A percentile compares a stretch with the other conserved stretches of the same genome.
phyloP scores from a whole-genome alignment of 2,797 vertebrate species.

The Gephyroberyx darwinii region DNA sequence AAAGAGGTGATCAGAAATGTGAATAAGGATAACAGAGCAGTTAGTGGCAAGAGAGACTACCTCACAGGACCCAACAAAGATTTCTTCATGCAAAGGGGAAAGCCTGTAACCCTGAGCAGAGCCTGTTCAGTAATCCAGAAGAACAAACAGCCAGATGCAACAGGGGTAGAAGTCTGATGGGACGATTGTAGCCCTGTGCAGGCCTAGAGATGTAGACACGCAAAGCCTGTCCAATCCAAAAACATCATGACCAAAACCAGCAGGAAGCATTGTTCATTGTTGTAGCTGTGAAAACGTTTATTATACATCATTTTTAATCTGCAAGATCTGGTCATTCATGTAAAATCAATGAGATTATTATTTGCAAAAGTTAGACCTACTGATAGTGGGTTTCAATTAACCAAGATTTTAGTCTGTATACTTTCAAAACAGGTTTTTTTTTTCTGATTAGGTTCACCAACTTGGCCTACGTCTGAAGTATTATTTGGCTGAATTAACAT shows the following conservation, averaged over 20 bases:
- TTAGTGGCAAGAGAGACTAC: not conserved
- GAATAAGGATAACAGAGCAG: not conserved
- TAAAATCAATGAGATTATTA: not conserved
- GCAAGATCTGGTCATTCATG: not conserved
- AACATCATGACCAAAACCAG: not conserved
- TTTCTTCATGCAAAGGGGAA: no score
- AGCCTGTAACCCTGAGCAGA: no score
- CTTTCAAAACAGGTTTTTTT: not conserved
- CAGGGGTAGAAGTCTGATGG: no score
- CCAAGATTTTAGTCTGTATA: not conserved
- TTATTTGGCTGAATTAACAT: no score
- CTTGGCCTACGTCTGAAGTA: no score
- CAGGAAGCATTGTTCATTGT: not conserved
- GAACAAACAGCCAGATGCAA: no score
- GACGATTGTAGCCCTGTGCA: not conserved
- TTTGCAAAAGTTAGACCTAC: not conserved
- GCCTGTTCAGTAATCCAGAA: no score
- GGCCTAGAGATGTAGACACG: not conserved
- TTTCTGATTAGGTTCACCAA: no score
- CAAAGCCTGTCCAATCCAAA: not conserved
- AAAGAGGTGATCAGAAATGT: not conserved
- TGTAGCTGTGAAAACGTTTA: not conserved
- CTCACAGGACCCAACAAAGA: no score
- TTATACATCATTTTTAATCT: not conserved
- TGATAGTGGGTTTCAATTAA: not conserved